A percentile compares a stretch with the other conserved stretches of the same genome.
Evolutionary conservation across 35 echinoderm and acorn worm genomes (phyloP).

Genomic region (Apostichopus parvimensis): DNA sequence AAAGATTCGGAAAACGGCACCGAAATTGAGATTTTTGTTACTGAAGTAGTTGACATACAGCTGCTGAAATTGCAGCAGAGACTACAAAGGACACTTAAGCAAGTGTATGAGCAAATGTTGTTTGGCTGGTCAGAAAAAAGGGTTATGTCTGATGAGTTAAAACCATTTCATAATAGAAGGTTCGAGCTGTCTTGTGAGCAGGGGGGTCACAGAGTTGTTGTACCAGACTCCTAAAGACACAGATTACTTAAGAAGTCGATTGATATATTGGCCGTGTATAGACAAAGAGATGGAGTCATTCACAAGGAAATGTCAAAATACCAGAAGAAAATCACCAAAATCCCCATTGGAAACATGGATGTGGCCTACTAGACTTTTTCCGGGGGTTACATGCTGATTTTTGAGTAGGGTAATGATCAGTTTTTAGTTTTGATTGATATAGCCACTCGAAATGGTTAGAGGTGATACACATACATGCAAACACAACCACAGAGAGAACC

Average conservation of each 20-base stretch:
- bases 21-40: neutral
- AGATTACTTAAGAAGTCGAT: too few species aligned
- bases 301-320: neutral
- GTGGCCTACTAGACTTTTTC: conserved; percentile 28
- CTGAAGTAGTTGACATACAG: neutral
- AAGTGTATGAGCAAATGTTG: too few species aligned
- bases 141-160: too few species aligned
- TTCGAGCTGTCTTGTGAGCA: too few species aligned
- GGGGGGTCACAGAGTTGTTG: conserved; percentile 11
- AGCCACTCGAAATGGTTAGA: conserved; percentile 58
- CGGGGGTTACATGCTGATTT: conserved; percentile 48
- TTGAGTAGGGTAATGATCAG: conserved; percentile 28
- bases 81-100: too few species aligned
- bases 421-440: conserved; percentile 1
- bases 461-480: neutral
- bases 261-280: too few species aligned
- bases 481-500: conserved; percentile 42
- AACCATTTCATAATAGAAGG: too few species aligned
- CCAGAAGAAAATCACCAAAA: neutral
- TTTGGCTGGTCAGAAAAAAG: too few species aligned
- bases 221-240: too few species aligned
- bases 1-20: neutral
- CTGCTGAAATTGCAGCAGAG: too few species aligned
- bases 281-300: too few species aligned
- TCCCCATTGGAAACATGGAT: conserved; percentile 38